Conservation (phyloP, 2,888 invertebrate genomes). For the Electrophaes corylata region DNA sequence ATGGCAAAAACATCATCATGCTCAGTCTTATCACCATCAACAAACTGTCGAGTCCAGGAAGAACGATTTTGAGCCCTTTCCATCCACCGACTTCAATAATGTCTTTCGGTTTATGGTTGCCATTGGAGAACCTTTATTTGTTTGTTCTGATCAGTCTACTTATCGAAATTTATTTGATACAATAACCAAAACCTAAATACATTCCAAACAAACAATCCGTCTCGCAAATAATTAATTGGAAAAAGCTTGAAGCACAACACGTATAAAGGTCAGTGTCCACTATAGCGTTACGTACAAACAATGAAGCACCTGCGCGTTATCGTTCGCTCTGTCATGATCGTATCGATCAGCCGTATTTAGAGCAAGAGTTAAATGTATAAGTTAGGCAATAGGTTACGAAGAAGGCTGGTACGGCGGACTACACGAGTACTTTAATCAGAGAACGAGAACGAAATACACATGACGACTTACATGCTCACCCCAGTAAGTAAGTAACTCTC, state of each 20-base stretch:
- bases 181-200: background rate
- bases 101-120: too few species aligned
- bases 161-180: background rate
- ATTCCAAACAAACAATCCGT: background rate
- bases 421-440: too few species aligned
- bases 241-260: background rate
- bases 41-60: too few species aligned
- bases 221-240: background rate
- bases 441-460: background rate
- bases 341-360: background rate
- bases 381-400: background rate
- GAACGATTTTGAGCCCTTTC: too few species aligned
- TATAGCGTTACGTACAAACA: background rate
- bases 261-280: background rate
- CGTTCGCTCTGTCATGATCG: too few species aligned
- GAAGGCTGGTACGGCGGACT: too few species aligned
- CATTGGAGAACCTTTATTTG: too few species aligned
- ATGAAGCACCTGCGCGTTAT: background rate
- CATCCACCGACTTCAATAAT: too few species aligned
- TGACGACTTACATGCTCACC: too few species aligned
- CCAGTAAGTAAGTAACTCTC: background rate
- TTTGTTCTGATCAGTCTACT: too few species aligned
- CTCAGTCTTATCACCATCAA: too few species aligned
- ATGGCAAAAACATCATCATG: too few species aligned
- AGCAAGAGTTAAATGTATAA: background rate